Conservation (phyloP, 1,140 invertebrate species). For the Pseudoatta argentina region DNA sequence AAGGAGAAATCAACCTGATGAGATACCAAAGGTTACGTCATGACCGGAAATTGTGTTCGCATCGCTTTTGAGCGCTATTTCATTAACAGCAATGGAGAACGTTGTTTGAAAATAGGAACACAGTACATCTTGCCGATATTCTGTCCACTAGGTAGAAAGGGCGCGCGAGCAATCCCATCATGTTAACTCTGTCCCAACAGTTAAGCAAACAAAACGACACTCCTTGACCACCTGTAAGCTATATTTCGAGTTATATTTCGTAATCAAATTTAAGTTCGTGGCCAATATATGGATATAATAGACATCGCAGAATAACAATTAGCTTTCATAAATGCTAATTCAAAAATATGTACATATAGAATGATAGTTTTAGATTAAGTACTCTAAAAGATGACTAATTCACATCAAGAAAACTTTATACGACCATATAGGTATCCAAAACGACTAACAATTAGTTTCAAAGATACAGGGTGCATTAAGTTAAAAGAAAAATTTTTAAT, state of each 20-base stretch:
- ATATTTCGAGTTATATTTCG: slow-evolving; percentile 2
- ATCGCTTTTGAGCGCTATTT: slow-evolving; percentile 56
- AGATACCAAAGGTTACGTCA: neutral
- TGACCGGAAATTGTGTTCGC: slow-evolving; percentile 42
- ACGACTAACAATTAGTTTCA: no score
- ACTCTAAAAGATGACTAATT: no score
- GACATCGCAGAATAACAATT: neutral
- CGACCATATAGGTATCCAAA: no score
- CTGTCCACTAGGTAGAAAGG: slow-evolving; percentile 21
- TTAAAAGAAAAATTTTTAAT: no score
- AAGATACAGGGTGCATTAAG: no score
- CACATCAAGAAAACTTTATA: no score
- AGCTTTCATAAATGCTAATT: neutral
- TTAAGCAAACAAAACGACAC: slow-evolving; percentile 54
- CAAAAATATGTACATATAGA: neutral
- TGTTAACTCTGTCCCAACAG: slow-evolving; percentile 55
- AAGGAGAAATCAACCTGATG: neutral
- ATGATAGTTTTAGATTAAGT: no score
- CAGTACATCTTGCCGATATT: slow-evolving; percentile 29
- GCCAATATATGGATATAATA: neutral
- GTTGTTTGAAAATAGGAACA: slow-evolving; percentile 62
- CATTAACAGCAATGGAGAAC: slow-evolving; percentile 45
- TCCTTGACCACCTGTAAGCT: slow-evolving; percentile 10
- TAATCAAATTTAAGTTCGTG: slow-evolving; percentile 29
- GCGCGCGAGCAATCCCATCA: slow-evolving; percentile 7